Conservation (phyloP, 2,113 vertebrate genomes). For the Oreocharis arfaki region DNA sequence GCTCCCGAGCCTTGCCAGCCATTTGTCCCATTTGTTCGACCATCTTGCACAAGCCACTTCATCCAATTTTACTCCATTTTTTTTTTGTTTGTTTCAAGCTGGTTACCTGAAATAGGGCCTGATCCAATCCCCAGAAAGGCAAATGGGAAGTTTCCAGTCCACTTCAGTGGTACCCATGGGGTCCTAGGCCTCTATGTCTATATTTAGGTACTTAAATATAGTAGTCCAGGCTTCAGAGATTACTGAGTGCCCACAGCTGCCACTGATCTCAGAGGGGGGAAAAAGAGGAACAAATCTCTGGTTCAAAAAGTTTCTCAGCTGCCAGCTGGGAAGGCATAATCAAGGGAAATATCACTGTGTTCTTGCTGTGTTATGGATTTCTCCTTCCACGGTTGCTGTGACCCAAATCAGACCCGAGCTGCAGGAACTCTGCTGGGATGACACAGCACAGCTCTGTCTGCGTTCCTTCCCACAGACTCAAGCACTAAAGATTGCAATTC, state of each 20-base stretch:
- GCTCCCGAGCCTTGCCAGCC: slow-evolving; percentile 35
- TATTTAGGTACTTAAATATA: slow-evolving; percentile 46
- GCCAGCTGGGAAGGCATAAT: neutral
- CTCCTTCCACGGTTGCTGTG: neutral
- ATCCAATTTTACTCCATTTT: neutral
- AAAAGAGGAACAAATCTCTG: neutral
- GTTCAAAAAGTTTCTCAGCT: neutral
- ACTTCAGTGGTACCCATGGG: neutral
- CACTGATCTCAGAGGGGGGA: neutral
- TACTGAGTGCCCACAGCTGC: slow-evolving; percentile 39
- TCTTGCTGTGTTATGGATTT: neutral
- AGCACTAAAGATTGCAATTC: neutral
- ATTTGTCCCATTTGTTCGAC: slow-evolving; percentile 55
- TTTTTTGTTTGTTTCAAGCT: neutral
- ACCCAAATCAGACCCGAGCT: neutral
- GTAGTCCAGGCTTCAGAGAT: slow-evolving; percentile 27
- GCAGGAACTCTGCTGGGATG: neutral
- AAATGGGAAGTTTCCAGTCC: slow-evolving; percentile 43
- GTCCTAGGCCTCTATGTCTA: neutral
- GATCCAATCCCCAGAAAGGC: slow-evolving; percentile 11
- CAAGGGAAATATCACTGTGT: neutral
- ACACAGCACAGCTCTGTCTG: neutral
- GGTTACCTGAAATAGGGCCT: slow-evolving; percentile 55
- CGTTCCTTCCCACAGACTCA: neutral
- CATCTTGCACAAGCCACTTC: slow-evolving; percentile 13